Conservation (phyloP, 2,888 invertebrate species). For the Dioctria rufipes region DNA sequence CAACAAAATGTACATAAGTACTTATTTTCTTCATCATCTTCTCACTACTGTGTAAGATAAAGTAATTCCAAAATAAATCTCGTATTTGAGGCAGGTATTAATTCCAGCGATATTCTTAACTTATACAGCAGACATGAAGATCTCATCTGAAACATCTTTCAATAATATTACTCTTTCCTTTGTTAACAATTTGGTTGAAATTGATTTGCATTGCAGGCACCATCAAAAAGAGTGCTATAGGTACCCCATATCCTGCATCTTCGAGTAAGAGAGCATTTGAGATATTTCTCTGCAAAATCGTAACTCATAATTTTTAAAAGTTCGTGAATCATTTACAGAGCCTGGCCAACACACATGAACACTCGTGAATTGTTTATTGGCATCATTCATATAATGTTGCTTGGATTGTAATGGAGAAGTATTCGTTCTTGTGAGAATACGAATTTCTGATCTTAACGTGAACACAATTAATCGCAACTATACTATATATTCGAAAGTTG, state of each 20-base stretch:
- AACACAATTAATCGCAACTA: neutral
- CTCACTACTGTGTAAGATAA: neutral
- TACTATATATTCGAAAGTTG: constrained; percentile 1
- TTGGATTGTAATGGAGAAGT: neutral
- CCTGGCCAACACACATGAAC: neutral
- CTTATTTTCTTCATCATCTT: neutral
- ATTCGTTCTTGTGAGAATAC: constrained; percentile 4
- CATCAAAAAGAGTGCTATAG: constrained; percentile 16
- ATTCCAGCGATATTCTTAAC: too few relatives aligned
- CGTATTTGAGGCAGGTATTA: neutral
- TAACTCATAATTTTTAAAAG: constrained; percentile 28
- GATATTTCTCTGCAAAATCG: constrained; percentile 23
- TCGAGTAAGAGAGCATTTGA: constrained; percentile 10
- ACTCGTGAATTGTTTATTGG: neutral
- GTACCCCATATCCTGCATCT: neutral
- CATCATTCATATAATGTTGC: neutral
- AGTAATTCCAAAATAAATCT: neutral
- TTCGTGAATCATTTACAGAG: constrained; percentile 24
- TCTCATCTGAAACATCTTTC: too few relatives aligned
- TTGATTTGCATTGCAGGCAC: neutral
- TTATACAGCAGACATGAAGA: too few relatives aligned
- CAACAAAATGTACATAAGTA: neutral
- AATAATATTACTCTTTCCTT: too few relatives aligned
- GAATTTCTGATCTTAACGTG: neutral
- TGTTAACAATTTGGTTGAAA: neutral